Evolutionary conservation across 1,140 invertebrate genomes (phyloP), one percentile per base, ranked within the genome.

Genomic region (Macrosteles quadrilineatus): DNA sequence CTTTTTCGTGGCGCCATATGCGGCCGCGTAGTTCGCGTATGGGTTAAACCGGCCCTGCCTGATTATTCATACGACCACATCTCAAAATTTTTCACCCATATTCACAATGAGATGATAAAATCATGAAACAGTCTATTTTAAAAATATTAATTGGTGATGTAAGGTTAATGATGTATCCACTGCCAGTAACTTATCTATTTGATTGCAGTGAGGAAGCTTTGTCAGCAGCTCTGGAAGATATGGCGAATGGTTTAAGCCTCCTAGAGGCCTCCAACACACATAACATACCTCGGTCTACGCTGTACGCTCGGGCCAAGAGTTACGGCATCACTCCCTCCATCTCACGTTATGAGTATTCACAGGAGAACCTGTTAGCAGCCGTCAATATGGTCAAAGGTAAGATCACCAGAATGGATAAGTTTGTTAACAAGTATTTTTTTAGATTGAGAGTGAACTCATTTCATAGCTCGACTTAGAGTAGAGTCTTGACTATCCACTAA

Each of bases 301-400:
- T 84, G 9, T 83, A 84, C 17, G 81, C 83, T 77, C 74, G 81
- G 65, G 83, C 82, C 17, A 82, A 81, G 73, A 73, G 77, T 27
- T 72, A 82, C 23, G 81, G 81, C 25, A 78, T 83, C 57, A 77
- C 79, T 55, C 75, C 83, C 57, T 78, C 78, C 47, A 77, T 81
- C 50, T 74, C 79, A 0, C 77, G 81, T 65, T 80, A 80, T 66
- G 82, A 82, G 68, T 83, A 84, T 76, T 78, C 82, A 4, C 70
- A 72, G 4, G 83, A 84, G 62, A 80, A 78, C 69, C 80, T 84
- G 76, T 79, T 77, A 69, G 80, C 78, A 19, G 83, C 83, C 17
- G 80, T 84, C 57, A 72, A 82, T 45, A 76, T 80, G 25, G 82
- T 84, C 27, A 71, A 81, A 32, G 76, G 82, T 83, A 76, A 65